Evolutionary conservation across 1,140 invertebrate genomes (phyloP), one percentile per base, ranked within the genome.

Genomic region (Branchinecta lindahli): DNA sequence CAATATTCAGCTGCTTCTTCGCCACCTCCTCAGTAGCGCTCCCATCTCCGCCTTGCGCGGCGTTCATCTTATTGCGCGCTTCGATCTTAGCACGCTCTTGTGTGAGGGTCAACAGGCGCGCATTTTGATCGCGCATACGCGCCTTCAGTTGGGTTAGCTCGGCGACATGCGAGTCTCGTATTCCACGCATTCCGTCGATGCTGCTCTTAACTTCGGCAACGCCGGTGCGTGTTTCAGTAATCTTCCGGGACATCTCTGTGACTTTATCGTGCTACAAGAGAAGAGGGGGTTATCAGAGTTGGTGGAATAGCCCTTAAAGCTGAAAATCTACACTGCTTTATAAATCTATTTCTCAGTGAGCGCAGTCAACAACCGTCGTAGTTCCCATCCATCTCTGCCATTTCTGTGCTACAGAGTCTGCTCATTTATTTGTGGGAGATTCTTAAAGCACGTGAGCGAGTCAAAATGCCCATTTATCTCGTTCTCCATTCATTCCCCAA

Each of bases 171-270:
- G 87, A 81, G 78, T 99, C 96, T 46, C 96, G 82, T 44, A 91
- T 91, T 0, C 85, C 75, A 52, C 95, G 82, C 96, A 99, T 98
- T 7, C 89, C 88, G 81, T 99, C 96, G 73, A 99, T 99, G 33
- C 91, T 92, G 3, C 88, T 85, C 80, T 98, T 98, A 0, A 96
- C 89, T 52, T 89, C 88, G 0, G 93, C 90, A 0, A 99, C 95
- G 20, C 87, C 88, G 45, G 88, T 85, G 5, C 92, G 83, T 0
- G 92, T 93, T 75, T 94, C 91, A 72, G 86, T 87, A 72, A 96
- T 94, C 77, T 91, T 92, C 74, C 86, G 85, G 33, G 89, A 91
- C 67, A 96, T 77, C 78, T 96, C 91, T 73, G 87, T 87, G 2
- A 94, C 88, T 80, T 90, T 91, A 45, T 88, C 88, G 75, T 89